Base-by-base conservation (phyloP, 2,113 vertebrate genomes). In the Sphaerodactylus townsendi region DNA sequence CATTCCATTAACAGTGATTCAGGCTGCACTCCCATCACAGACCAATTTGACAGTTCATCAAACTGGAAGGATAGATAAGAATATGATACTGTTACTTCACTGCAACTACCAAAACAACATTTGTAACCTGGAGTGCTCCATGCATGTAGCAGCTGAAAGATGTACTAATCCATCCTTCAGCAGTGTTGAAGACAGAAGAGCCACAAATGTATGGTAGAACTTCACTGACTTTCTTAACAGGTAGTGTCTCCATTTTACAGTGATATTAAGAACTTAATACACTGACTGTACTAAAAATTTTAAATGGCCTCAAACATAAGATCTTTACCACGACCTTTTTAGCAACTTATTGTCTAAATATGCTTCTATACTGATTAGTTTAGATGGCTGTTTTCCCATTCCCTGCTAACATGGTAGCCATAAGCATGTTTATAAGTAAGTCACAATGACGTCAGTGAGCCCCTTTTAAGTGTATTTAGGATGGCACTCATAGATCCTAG, bases 1-100 rank as follows among this genome's bases (percentile, higher is more conserved):
- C 74, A 75, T 48, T 81, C 77, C 56, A 93, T 71, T n/a, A 91
- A 85, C 35, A 64, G 87, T 83, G 77, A 48, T 77, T 89, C 48
- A 62, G 83, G 66, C 81, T 70, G 53, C 87, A 71, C 82, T 81
- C 83, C 64, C 77, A 66, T 33, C 39, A 66, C 30, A 56, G 15
- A 66, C 46, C 11, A 33, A 35, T 81, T 25, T 71, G 23, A 71
- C 2, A 41, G 44, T 30, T 39, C 25, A 68, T 77, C 48, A 19
- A 25, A 35, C 33, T 77, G 30, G 48, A 77, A 65, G 13, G 14
- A 10, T 13, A 33, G 7, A 68, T 35, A 23, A 72, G 53, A 82
- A 72, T 62, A 17, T 56, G 59, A 8, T 44, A 7, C 15, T 74
- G 46, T 74, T 48, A 39, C 53, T 79, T 17, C 2, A 33, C 17